phyloP scores from a whole-genome alignment of 2,113 vertebrate genomes.

The Prionailurus viverrinus region DNA sequence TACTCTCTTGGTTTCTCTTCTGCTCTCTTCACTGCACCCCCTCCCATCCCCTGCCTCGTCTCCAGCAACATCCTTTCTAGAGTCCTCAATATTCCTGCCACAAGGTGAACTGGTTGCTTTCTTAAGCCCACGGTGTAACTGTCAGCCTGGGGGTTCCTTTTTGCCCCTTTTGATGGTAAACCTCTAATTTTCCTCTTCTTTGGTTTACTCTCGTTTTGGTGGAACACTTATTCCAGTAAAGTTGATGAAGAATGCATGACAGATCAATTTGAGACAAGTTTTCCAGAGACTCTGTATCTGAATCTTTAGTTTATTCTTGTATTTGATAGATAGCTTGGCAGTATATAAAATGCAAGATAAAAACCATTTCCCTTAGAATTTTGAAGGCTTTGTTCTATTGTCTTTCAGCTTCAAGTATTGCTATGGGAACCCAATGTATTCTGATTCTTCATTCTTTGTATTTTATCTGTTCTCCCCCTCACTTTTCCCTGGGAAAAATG shows the following conservation, averaged over 20 bases:
- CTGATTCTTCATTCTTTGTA: background rate
- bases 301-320: background rate
- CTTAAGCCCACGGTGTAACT: background rate
- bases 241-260: background rate
- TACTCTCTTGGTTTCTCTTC: background rate
- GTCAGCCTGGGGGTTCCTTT: background rate
- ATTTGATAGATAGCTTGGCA: background rate
- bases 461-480: background rate
- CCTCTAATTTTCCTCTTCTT: background rate
- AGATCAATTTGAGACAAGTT: background rate
- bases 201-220: background rate
- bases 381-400: background rate
- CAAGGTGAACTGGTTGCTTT: background rate
- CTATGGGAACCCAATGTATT: background rate
- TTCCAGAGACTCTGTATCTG: background rate
- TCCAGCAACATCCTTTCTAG: background rate
- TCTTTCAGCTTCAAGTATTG: background rate
- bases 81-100: background rate
- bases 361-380: background rate
- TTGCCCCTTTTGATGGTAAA: background rate
- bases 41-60: accelerated
- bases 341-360: background rate
- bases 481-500: background rate
- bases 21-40: background rate
- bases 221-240: background rate